These are phyloP conservation scores for Prietella phreatophila DNA, from an alignment of 2,113 vertebrate genomes.

Conservation along the genomic window DNA sequence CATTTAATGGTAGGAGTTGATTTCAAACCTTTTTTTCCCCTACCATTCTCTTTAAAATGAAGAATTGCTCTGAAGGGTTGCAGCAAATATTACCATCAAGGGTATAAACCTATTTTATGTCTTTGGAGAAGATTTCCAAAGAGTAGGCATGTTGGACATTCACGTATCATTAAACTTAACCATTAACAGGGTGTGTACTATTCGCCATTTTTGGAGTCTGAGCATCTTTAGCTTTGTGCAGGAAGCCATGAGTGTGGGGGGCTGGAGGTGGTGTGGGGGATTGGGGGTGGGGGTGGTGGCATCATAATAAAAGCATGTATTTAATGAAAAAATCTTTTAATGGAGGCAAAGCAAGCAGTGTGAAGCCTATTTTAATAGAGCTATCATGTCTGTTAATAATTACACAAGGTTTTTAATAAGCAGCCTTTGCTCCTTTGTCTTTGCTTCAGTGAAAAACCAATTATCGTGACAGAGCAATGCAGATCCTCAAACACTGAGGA, in stretches of 20 bases:
- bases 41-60: not conserved
- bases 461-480: not conserved
- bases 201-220: not conserved
- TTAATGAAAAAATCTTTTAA: conserved; percentile 74
- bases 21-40: not conserved
- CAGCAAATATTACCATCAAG: conserved; percentile 20
- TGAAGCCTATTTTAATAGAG: conserved; percentile 70
- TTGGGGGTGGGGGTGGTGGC: conserved; percentile 3
- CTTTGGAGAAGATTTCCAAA: conserved; percentile 13
- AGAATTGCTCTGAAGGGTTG: not conserved
- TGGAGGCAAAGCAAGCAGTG: conserved; percentile 60
- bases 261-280: too few species aligned
- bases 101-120: conserved; percentile 17
- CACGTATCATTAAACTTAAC: conserved; percentile 30
- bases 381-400: conserved; percentile 66
- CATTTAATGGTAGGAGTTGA: not conserved
- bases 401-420: conserved; percentile 53
- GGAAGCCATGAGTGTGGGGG: conserved; percentile 74
- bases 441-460: conserved; percentile 18
- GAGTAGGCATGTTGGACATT: conserved; percentile 17
- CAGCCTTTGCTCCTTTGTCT: conserved; percentile 3
- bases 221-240: conserved; percentile 63
- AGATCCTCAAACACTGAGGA: not conserved
- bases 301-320: conserved; percentile 61
- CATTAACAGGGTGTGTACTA: conserved; percentile 9